These are phyloP conservation scores for Opisthocomus hoazin DNA, from an alignment of 2,113 vertebrate genomes.

Conservation along the genomic window DNA sequence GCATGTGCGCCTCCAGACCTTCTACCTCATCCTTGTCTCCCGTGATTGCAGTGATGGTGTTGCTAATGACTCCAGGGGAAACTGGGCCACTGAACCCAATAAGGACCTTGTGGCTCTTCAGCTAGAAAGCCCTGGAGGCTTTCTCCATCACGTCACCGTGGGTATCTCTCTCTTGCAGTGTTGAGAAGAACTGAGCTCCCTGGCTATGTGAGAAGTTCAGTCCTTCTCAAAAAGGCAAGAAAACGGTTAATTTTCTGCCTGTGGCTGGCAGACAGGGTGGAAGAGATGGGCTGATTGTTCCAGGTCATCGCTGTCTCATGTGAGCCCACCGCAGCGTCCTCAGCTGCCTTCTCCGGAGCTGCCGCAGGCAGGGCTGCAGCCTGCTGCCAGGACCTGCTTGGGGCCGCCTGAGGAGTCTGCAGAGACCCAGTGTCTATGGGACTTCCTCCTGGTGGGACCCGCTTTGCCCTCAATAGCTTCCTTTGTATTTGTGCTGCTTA, in stretches of 20 bases:
- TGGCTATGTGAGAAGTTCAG: neutral
- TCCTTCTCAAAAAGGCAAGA: neutral
- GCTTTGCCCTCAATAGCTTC: neutral
- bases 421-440: neutral
- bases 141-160: rapidly evolving
- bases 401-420: neutral
- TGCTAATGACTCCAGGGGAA: neutral
- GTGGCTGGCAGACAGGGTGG: neutral
- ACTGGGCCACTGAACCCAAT: neutral
- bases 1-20: neutral
- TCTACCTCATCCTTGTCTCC: rapidly evolving
- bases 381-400: neutral
- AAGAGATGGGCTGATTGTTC: neutral
- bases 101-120: neutral
- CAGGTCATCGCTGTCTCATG: neutral
- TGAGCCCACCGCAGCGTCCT: neutral
- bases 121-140: neutral
- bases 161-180: neutral
- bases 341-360: neutral
- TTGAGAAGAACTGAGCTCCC: neutral
- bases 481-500: neutral
- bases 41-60: neutral
- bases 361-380: neutral
- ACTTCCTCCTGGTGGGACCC: neutral
- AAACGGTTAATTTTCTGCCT: neutral